phyloP scores from a whole-genome alignment of 1,140 invertebrate genomes.

The Polyergus mexicanus region DNA sequence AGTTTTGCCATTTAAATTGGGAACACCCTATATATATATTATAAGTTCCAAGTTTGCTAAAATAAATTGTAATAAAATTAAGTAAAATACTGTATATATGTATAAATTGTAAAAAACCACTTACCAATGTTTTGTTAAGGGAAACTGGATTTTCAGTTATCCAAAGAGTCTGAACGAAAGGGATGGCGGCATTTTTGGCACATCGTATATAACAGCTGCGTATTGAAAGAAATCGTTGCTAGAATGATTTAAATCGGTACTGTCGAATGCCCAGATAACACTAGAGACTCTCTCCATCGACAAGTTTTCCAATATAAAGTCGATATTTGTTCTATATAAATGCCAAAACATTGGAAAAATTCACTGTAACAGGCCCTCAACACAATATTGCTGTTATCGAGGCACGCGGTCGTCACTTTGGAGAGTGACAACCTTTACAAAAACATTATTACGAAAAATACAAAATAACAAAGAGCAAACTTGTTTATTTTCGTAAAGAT shows the following conservation, averaged over 20 bases:
- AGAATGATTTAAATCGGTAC: conserved; percentile 62
- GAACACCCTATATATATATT: too few species aligned
- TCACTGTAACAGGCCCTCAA: conserved; percentile 42
- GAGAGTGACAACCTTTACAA: conserved; percentile 28
- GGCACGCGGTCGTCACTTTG: conserved; percentile 54
- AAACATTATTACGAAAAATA: conserved; percentile 45
- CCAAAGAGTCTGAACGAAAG: conserved; percentile 24
- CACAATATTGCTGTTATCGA: conserved; percentile 43
- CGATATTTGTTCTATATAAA: conserved; percentile 66
- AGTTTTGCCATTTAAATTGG: too few species aligned
- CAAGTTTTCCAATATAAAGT: conserved; percentile 71
- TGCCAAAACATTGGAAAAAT: conserved; percentile 71
- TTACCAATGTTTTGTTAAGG: not conserved
- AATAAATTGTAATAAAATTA: too few species aligned
- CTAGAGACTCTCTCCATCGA: conserved; percentile 57
- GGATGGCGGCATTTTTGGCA: conserved; percentile 29
- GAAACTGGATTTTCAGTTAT: conserved; percentile 38
- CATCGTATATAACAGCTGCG: conserved; percentile 15
- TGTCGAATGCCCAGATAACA: conserved; percentile 60
- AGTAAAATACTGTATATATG: too few species aligned
- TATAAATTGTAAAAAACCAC: not conserved
- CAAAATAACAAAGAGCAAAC: conserved; percentile 42
- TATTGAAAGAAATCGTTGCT: conserved; percentile 56
- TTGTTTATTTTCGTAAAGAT: conserved; percentile 42
- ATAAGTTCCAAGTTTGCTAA: too few species aligned